Evolutionary conservation across 1,140 invertebrate species (phyloP), one percentile per base, ranked within the genome.

Genomic region (Physella acuta): DNA sequence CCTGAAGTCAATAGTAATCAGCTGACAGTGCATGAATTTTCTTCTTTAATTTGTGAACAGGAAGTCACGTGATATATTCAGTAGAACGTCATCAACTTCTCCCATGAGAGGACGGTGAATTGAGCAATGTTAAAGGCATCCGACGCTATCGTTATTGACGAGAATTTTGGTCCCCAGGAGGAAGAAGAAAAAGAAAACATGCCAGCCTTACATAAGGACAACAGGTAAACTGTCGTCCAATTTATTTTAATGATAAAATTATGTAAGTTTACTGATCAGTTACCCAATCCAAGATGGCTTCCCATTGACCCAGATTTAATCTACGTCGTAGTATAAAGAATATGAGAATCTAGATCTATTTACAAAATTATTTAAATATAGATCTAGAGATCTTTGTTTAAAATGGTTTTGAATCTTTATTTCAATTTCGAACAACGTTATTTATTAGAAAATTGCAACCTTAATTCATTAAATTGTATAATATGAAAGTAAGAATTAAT

Each of bases 81-180:
- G 17, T 33, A 30, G 11, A 55, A 68, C 66, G 66, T 68, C 66
- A 68, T 68, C 66, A 26, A 44, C 56, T 39, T 37, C 36, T 30
- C 36, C 26, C 28, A 3, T 20, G 53, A 26, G 39, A 49, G 30
- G 68, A 67, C 28, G 56, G 36, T 70, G 63, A 56, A 55, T 49
- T 58, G 71, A 75, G 75, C 77, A 73, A 81, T 82, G 77, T 79
- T 83, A 70, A 80, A 76, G 73, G 80, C 79, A 71, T 77, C 77
- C 33, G 76, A 85, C 71, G 81, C 82, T 49, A 83, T 85, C 71
- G 76, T 80, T 78, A 75, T 80, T 71, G 80, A 80, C 77, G 83
- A 85, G 77, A 84, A 85, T 78, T 85, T 85, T 78, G 83, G 83
- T 70, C 83, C 83, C 77, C 75, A 81, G 77, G 74, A 76, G 73